A percentile compares a stretch with the other conserved stretches of the same genome.
phyloP scores from a whole-genome alignment of 1,140 invertebrate genomes.

The Pseudomyrmex gracilis region DNA sequence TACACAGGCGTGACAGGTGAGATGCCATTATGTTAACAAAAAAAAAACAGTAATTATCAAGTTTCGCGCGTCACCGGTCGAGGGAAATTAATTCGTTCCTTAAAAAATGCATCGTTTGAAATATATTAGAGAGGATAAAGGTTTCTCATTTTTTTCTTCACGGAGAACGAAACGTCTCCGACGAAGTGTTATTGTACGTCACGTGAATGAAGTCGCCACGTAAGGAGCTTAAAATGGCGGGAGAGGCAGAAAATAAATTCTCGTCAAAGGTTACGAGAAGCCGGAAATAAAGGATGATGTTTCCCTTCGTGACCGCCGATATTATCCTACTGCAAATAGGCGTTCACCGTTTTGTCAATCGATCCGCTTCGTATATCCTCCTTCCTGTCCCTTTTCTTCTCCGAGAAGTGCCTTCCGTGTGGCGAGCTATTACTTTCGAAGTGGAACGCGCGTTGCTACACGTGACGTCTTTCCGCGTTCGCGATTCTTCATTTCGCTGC shows the following conservation, averaged over 20 bases:
- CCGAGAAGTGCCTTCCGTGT: slow-evolving; percentile 20
- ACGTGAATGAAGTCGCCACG: neutral
- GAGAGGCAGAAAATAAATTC: slow-evolving; percentile 23
- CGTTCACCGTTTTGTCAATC: slow-evolving; percentile 57
- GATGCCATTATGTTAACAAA: no score
- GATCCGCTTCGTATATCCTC: slow-evolving; percentile 28
- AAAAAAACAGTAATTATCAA: no score
- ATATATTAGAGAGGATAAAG: no score
- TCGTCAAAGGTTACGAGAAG: neutral
- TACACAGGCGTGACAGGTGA: no score
- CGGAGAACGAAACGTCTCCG: no score
- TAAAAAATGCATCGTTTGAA: no score
- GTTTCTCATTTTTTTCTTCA: no score
- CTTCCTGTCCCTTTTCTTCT: neutral
- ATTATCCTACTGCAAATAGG: slow-evolving; percentile 54
- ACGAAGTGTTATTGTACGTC: neutral
- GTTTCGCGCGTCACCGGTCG: no score
- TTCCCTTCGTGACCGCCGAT: slow-evolving; percentile 8
- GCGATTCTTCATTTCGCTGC: neutral
- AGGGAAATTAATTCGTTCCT: no score
- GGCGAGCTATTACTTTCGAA: slow-evolving; percentile 18
- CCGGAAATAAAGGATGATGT: slow-evolving; percentile 42
- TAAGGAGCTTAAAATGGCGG: neutral
- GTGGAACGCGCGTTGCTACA: neutral
- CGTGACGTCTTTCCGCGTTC: neutral